Percentiles rank a stretch among this genome's conserved stretches.
These are phyloP conservation scores for Campoletis raptor DNA, from an alignment of 2,888 invertebrate genomes.

Conservation along the genomic window DNA sequence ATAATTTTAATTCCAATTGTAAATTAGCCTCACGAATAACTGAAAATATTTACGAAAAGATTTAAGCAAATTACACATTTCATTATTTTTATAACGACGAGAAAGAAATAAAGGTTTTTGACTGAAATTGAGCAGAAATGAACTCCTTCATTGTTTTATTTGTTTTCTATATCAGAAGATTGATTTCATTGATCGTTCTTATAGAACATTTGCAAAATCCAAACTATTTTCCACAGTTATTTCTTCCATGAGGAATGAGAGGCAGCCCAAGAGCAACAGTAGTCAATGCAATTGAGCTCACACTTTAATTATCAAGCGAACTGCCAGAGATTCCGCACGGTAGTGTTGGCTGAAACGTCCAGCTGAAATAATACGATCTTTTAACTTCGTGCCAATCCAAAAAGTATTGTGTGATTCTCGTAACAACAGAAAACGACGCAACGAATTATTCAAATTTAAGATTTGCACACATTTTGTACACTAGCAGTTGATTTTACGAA, in stretches of 20 bases:
- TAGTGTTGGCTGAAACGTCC: not conserved
- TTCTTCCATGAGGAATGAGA: not conserved
- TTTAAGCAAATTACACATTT: not conserved
- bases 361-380: not conserved
- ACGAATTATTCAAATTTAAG: slow-evolving; percentile 50
- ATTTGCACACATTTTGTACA: slow-evolving; percentile 27
- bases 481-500: not conserved
- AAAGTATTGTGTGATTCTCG: not conserved
- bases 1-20: not conserved
- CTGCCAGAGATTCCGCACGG: not conserved
- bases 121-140: not conserved
- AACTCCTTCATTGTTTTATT: not conserved
- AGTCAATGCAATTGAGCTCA: not conserved
- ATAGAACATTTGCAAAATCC: not conserved
- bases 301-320: not conserved
- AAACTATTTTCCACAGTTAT: too few species aligned
- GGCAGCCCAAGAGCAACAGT: not conserved
- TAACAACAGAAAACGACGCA: not conserved
- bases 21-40: not conserved
- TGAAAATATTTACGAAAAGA: not conserved
- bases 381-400: not conserved
- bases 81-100: not conserved
- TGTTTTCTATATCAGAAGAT: too few species aligned
- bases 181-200: not conserved
- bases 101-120: not conserved